Evolutionary conservation across 2,888 invertebrate genomes (phyloP).

Genomic region (Lathronympha strigana): DNA sequence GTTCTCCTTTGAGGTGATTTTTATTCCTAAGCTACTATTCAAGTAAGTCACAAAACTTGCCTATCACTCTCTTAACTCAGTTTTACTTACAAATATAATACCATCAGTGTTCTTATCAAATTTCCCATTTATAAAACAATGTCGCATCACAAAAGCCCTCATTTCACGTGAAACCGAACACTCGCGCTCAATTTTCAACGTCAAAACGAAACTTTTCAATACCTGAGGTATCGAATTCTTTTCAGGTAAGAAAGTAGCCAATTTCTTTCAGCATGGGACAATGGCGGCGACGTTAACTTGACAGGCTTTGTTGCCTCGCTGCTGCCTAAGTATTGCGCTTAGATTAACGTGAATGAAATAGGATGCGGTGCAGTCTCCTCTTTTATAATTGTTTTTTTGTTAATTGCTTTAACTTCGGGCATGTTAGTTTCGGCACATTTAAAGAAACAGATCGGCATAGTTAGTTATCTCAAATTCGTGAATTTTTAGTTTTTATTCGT

Average conservation of each 20-base stretch:
- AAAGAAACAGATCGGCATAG: too few species aligned
- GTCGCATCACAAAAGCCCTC: slow-evolving; percentile 15
- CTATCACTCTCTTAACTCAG: neutral
- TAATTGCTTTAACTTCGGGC: too few species aligned
- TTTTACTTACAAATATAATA: neutral
- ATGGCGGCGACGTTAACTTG: slow-evolving; percentile 40
- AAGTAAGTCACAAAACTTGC: neutral
- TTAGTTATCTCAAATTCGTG: too few species aligned
- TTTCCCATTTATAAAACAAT: slow-evolving; percentile 18
- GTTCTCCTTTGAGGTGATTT: too few species aligned
- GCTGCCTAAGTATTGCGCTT: slow-evolving; percentile 41
- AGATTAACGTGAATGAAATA: slow-evolving; percentile 21
- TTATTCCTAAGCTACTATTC: too few species aligned
- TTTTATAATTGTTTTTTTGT: too few species aligned
- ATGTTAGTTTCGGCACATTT: too few species aligned
- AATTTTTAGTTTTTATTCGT: too few species aligned
- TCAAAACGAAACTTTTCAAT: slow-evolving; percentile 42
- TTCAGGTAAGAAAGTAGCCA: slow-evolving; percentile 43
- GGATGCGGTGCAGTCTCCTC: slow-evolving; percentile 33
- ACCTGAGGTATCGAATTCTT: slow-evolving; percentile 40
- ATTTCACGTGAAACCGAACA: slow-evolving; percentile 37
- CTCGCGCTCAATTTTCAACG: slow-evolving; percentile 39
- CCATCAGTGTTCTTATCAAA: slow-evolving; percentile 5
- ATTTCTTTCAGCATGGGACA: slow-evolving; percentile 42
- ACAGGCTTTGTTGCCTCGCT: slow-evolving; percentile 42